phyloP scores from a whole-genome alignment of 2,797 vertebrate genomes.

The Pagetopsis macropterus region DNA sequence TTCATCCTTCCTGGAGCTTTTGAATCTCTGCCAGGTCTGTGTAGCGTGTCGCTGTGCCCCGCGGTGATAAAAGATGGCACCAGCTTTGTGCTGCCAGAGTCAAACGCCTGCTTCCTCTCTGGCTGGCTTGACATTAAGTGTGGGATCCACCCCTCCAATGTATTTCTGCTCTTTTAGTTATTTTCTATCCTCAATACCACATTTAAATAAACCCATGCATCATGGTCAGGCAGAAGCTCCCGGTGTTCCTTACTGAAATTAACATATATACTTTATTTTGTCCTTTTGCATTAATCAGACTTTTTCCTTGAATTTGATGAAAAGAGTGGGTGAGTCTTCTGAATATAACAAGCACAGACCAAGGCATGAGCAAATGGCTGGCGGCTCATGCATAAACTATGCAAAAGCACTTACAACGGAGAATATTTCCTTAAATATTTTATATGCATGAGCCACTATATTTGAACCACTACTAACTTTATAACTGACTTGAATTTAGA shows the following conservation, averaged over 20 bases:
- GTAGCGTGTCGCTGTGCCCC: constrained; percentile 51
- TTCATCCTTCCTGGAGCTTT: constrained; percentile 36
- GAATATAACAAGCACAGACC: constrained; percentile 49
- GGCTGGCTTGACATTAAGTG: constrained; percentile 45
- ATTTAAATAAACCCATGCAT: constrained; percentile 6
- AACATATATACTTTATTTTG: not conserved
- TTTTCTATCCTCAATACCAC: constrained; percentile 15
- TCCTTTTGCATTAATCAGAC: constrained; percentile 9
- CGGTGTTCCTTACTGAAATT: not conserved
- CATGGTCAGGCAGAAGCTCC: not conserved
- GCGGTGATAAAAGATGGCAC: constrained; percentile 66
- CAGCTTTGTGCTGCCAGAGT: constrained; percentile 56
- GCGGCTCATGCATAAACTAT: constrained; percentile 79
- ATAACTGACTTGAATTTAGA: constrained; percentile 6
- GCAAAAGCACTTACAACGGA: constrained; percentile 71
- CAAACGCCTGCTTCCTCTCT: constrained; percentile 50
- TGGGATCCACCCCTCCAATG: constrained; percentile 5
- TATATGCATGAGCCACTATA: constrained; percentile 46
- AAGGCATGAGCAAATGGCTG: constrained; percentile 49
- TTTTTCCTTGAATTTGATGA: constrained; percentile 30
- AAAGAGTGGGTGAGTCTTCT: constrained; percentile 42
- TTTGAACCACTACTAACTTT: constrained; percentile 49
- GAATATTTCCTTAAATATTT: constrained; percentile 78
- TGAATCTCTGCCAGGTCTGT: constrained; percentile 55
- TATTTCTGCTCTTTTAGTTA: constrained; percentile 3